A percentile compares a stretch with the other conserved stretches of the same genome.
Conservation (phyloP, 2,888 invertebrate genomes). For the Acrobasis suavella region DNA sequence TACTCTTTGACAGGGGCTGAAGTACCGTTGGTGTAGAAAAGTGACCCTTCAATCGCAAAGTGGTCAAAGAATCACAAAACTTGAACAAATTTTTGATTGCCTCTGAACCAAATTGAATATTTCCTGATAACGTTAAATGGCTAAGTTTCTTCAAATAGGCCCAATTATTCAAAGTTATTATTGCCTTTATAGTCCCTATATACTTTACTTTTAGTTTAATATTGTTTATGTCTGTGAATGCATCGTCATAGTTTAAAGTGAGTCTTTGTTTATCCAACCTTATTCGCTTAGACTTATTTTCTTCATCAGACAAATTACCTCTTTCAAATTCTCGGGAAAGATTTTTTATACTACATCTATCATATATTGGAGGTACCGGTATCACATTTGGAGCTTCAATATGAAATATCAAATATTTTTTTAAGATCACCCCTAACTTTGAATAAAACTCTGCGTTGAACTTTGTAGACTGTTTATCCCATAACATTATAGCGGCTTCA, state of each 20-base stretch:
- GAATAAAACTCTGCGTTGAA: conserved; percentile 3
- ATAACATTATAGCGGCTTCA: not conserved
- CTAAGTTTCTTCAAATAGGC: not conserved
- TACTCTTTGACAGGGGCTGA: not conserved
- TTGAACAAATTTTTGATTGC: conserved; percentile 2
- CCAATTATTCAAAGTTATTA: not conserved
- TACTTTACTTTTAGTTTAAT: not conserved
- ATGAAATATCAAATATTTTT: not conserved
- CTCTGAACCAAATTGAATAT: not conserved
- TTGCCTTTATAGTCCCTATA: not conserved
- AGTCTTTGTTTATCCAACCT: not conserved
- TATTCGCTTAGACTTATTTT: not conserved
- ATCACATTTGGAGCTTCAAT: not conserved
- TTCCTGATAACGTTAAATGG: not conserved
- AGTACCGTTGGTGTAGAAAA: not conserved
- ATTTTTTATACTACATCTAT: not conserved
- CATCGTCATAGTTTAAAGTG: conserved; percentile 1
- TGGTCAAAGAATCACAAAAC: not conserved
- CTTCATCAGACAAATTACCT: not conserved
- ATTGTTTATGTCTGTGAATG: not conserved
- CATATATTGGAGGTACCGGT: not conserved
- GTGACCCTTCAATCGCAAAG: not conserved
- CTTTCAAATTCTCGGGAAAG: not conserved
- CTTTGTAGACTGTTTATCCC: not conserved
- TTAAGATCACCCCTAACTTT: not conserved